These are phyloP conservation scores for Elymnias hypermnestra DNA, from an alignment of 1,140 invertebrate species.

Conservation along the genomic window DNA sequence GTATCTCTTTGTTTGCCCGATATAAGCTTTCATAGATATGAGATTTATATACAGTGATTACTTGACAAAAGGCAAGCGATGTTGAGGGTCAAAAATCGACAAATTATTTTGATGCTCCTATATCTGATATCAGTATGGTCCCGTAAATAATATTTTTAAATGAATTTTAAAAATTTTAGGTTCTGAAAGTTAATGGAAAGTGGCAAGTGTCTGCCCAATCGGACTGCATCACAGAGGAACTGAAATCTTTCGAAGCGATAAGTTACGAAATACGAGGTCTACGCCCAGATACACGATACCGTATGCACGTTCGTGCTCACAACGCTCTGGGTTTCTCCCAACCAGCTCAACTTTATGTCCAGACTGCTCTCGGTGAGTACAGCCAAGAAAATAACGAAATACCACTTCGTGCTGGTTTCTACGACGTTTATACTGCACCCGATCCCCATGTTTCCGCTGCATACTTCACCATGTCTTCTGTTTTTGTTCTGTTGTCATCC, in stretches of 20 bases:
- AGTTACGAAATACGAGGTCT: conserved; percentile 82
- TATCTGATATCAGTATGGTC: too few species aligned
- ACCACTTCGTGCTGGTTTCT: conserved; percentile 66
- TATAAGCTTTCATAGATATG: too few species aligned
- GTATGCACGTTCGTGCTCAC: conserved; percentile 88
- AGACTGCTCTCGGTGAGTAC: conserved; percentile 90
- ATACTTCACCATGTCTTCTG: conserved; percentile 32
- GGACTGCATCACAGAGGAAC: conserved; percentile 77
- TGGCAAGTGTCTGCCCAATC: conserved; percentile 78
- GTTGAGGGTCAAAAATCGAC: too few species aligned
- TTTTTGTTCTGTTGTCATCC: conserved; percentile 34
- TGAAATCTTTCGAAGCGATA: conserved; percentile 78
- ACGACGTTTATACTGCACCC: conserved; percentile 66
- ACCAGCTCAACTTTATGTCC: conserved; percentile 84
- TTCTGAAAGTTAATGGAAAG: conserved; percentile 76
- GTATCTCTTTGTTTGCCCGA: too few species aligned
- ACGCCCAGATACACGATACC: conserved; percentile 86
- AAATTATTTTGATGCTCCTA: too few species aligned
- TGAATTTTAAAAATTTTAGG: too few species aligned
- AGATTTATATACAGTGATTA: too few species aligned
- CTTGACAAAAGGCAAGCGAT: too few species aligned
- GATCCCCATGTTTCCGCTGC: conserved; percentile 48
- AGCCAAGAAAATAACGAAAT: conserved; percentile 58
- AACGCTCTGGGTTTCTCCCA: conserved; percentile 89
- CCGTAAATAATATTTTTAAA: too few species aligned